Percentiles rank a stretch among this genome's conserved stretches.
Evolutionary conservation across 2,113 vertebrate genomes (phyloP).

Genomic region (Ifrita kowaldi): DNA sequence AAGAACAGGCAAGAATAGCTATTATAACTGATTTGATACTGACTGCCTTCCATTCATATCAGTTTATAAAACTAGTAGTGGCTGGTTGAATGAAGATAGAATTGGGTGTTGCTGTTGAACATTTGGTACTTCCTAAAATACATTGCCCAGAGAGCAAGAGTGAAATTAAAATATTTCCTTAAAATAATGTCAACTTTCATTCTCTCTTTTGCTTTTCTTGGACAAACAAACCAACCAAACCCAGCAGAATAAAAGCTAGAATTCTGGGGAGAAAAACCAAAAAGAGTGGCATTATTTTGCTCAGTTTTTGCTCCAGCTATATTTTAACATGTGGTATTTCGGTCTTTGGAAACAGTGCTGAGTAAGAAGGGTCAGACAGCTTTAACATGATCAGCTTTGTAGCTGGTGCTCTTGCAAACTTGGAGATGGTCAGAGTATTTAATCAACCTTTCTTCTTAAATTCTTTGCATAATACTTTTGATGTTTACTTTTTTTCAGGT

Average conservation of each 20-base stretch:
- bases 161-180: neutral
- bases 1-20: neutral
- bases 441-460: neutral
- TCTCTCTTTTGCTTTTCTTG: neutral
- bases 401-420: neutral
- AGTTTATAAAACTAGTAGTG: neutral
- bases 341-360: neutral
- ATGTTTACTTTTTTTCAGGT: neutral
- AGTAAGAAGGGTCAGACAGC: neutral
- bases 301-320: neutral
- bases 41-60: neutral
- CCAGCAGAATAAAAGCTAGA: neutral
- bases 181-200: neutral
- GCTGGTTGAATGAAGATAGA: neutral
- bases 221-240: neutral
- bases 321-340: neutral
- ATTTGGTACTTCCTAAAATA: neutral
- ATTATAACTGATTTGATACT: fast-evolving
- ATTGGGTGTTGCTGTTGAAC: neutral
- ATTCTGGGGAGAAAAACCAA: neutral
- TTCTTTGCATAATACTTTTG: neutral
- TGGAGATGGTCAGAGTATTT: neutral
- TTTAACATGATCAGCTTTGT: neutral
- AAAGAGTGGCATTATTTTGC: neutral
- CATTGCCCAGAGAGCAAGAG: fast-evolving